phyloP scores from a whole-genome alignment of 2,113 vertebrate genomes.

The Amazona guildingii region DNA sequence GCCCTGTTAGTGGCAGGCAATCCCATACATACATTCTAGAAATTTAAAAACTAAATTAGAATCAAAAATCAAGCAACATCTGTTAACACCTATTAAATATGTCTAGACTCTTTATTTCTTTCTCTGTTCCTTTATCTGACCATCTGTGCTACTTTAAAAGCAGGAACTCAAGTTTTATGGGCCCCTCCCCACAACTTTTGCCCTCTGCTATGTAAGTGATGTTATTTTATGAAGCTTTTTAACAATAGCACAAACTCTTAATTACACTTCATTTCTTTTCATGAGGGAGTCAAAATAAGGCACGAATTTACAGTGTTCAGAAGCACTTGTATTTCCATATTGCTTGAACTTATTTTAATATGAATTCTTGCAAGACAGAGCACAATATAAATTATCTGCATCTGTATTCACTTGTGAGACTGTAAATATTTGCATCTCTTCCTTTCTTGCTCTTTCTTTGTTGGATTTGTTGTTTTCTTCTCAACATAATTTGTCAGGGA shows the following conservation, averaged over 20 bases:
- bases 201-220: not conserved
- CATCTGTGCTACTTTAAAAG: conserved; percentile 25
- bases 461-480: not conserved
- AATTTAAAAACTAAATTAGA: not conserved
- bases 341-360: not conserved
- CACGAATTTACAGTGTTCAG: not conserved
- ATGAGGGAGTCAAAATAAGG: not conserved
- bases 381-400: not conserved
- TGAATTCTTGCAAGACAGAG: not conserved
- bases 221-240: not conserved
- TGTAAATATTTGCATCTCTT: not conserved
- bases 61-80: not conserved
- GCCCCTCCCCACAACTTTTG: not conserved
- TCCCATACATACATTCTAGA: not conserved
- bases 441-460: not conserved
- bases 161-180: not conserved
- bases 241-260: not conserved
- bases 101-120: conserved; percentile 5
- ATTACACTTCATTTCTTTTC: not conserved
- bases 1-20: not conserved
- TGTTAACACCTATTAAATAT: not conserved
- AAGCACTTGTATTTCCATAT: not conserved
- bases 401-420: not conserved
- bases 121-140: conserved; percentile 20
- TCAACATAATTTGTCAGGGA: not conserved